Evolutionary conservation across 92 coral and sea anemone species (phyloP).

Genomic region (Epizoanthus rinbou): DNA sequence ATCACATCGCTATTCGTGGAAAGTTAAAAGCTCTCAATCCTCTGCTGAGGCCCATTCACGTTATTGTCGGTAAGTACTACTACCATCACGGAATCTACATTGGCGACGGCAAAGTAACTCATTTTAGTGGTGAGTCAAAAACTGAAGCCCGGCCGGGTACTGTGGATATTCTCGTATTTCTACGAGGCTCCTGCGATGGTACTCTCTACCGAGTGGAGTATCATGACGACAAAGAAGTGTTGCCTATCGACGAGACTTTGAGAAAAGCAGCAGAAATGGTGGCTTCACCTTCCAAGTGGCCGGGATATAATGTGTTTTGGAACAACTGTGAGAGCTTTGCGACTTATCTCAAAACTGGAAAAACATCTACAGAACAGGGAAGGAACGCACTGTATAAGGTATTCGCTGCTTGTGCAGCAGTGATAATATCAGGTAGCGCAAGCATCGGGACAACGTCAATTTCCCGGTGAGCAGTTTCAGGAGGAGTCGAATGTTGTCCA

Average conservation of each 20-base stretch:
- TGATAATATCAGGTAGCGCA: no score
- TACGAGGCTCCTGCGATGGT: background rate
- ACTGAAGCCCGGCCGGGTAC: slow-evolving; percentile 4
- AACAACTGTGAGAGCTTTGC: no score
- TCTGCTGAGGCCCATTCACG: no score
- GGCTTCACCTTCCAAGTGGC: background rate
- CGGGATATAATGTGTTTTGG: background rate
- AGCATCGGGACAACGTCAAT: no score
- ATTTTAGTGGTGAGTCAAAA: background rate
- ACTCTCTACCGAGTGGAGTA: slow-evolving; percentile 36
- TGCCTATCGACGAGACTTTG: background rate
- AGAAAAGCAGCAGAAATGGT: background rate
- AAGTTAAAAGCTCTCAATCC: no score
- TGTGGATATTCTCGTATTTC: slow-evolving; percentile 14
- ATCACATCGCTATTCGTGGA: no score
- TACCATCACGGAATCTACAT: slow-evolving; percentile 42
- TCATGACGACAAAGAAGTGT: background rate
- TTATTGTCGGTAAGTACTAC: background rate
- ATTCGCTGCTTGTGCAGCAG: no score
- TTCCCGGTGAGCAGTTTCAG: no score
- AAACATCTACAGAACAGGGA: no score
- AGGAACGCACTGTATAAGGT: no score
- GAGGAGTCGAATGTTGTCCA: no score
- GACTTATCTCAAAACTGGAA: no score
- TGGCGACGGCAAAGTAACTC: slow-evolving; percentile 22